These are phyloP conservation scores for Melopsittacus undulatus DNA, from an alignment of 2,797 vertebrate species.

Conservation along the genomic window DNA sequence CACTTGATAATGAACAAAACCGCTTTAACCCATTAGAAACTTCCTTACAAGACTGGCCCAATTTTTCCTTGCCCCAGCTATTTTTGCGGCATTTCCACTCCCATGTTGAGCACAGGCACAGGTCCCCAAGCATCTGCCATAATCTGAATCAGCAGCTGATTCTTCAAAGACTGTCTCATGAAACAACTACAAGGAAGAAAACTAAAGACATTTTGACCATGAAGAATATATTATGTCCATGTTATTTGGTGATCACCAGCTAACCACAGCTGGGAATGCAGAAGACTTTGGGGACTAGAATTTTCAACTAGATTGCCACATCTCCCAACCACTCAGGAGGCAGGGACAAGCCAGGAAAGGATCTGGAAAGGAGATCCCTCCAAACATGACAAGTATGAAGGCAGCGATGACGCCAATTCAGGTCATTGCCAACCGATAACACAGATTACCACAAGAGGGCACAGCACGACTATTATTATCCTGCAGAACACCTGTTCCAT, in stretches of 20 bases:
- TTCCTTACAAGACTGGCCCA: background rate
- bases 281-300: background rate
- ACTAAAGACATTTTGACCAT: background rate
- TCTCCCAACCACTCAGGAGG: background rate
- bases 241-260: background rate
- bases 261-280: background rate
- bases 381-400: background rate
- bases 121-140: background rate
- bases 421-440: accelerated
- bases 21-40: background rate
- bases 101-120: background rate
- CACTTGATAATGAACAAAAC: background rate
- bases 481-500: background rate
- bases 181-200: background rate
- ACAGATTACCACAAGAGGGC: constrained; percentile 19
- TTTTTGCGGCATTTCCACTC: background rate
- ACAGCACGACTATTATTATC: background rate
- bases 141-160: background rate
- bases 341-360: background rate
- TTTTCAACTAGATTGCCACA: background rate
- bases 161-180: background rate
- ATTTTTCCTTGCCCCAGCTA: background rate
- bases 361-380: background rate
- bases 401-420: background rate
- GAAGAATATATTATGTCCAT: background rate